A percentile compares a stretch with the other conserved stretches of the same genome.
Conservation (phyloP, 2,888 invertebrate species). For the Ophion obscuratus region DNA sequence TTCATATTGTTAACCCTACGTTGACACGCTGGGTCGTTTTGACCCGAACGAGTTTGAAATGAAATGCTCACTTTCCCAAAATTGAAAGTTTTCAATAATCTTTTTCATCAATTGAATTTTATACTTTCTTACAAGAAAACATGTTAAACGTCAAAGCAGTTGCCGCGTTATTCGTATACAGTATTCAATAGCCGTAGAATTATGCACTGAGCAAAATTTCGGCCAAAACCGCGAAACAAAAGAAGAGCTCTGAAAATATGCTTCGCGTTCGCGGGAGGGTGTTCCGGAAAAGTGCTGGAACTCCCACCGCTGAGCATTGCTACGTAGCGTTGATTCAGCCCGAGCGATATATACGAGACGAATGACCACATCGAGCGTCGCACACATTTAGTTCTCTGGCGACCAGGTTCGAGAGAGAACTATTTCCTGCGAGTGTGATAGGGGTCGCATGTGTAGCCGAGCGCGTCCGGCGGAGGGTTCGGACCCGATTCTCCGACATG, state of each 20-base stretch:
- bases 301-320: background rate
- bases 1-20: no score
- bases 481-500: background rate
- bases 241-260: background rate
- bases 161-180: no score
- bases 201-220: background rate
- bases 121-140: no score
- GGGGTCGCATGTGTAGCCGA: background rate
- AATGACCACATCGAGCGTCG: background rate
- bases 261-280: background rate
- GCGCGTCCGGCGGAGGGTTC: background rate
- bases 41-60: no score
- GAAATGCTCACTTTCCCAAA: no score
- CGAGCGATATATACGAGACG: background rate
- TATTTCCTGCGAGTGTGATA: background rate
- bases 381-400: background rate
- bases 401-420: background rate
- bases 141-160: no score
- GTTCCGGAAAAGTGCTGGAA: background rate
- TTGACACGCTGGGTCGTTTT: no score
- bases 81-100: no score
- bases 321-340: background rate
- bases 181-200: no score
- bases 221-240: background rate
- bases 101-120: no score